Evolutionary conservation across 2,888 invertebrate species (phyloP), one percentile per base, ranked within the genome.

Genomic region (Stratiomys singularior): DNA sequence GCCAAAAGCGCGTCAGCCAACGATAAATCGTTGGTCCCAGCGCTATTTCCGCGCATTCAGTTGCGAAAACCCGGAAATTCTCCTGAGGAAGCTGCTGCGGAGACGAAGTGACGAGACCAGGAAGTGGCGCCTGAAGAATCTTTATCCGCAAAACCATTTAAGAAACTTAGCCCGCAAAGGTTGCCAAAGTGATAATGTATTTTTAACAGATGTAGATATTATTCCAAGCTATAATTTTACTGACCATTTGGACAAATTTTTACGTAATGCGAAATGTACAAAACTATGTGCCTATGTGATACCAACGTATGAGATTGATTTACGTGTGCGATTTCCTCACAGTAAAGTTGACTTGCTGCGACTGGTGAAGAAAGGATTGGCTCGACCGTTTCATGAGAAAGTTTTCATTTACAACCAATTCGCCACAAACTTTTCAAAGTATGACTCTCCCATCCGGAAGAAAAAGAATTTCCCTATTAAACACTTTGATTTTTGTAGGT

Each of bases 361-460:
- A 76, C 87, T 96, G 79, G 93, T 94, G 0, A 92, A 90, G 82
- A 93, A 93, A 83, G 94, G 94, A 74, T 87, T 95, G 69, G 96
- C 96, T 0, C 90, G 96, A 85, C 96, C 96, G 0, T 96, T 96
- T 85, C 96, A 96, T 85, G 92, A 95, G 83, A 95, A 95, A 87
- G 95, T 96, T 79, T 96, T 96, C 86, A 95, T 96, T 82, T 94
- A 95, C 86, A 96, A 96, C 86, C 96, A 97, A 86, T 96, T 91
- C 84, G 96, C 96, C 5, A 96, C 96, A 0, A 96, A 97, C 87
- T 96, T 96, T 86, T 91, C 94, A 47, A 93, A 92, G 95, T 94
- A 84, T 89, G 89, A 3, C 9, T 18, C 11, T 64, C 9, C 44
- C 13, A 13, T 56, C 11, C 56, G 18, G 21, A 13, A 13, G 56